phyloP scores from a whole-genome alignment of 2,113 vertebrate species.

The Nyctibius bracteatus region DNA sequence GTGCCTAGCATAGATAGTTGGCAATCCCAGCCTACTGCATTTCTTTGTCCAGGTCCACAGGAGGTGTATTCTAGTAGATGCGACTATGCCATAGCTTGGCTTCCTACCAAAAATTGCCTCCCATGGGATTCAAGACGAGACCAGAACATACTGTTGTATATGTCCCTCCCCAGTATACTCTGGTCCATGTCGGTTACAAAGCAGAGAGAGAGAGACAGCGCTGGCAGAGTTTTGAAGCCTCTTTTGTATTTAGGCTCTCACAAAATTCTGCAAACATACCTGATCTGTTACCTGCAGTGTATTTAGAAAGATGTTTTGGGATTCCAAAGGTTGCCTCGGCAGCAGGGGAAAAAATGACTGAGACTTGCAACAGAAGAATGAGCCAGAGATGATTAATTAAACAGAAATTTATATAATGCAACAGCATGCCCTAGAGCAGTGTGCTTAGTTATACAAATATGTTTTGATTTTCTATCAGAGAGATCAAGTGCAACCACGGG shows the following conservation, averaged over 20 bases:
- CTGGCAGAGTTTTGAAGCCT: background rate
- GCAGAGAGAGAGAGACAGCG: background rate
- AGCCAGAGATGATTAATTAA: background rate
- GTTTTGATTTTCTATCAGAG: background rate
- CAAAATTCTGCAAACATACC: background rate
- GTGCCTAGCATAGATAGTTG: background rate
- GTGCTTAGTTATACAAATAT: background rate
- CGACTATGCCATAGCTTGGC: background rate
- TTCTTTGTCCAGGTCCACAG: background rate
- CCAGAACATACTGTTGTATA: background rate
- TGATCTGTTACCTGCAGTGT: background rate
- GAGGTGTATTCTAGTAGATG: background rate
- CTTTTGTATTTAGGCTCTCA: background rate
- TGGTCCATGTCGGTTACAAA: background rate
- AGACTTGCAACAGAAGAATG: background rate
- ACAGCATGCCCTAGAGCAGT: background rate
- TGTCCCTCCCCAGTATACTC: background rate
- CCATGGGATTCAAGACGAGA: background rate
- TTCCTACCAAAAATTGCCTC: background rate
- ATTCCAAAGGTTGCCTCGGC: background rate
- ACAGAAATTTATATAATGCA: background rate
- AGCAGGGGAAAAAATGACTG: background rate
- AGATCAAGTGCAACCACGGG: background rate
- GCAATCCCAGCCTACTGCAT: accelerated
- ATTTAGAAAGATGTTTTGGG: background rate